Conservation (phyloP, 2,888 invertebrate species). For the Tachina grossa region DNA sequence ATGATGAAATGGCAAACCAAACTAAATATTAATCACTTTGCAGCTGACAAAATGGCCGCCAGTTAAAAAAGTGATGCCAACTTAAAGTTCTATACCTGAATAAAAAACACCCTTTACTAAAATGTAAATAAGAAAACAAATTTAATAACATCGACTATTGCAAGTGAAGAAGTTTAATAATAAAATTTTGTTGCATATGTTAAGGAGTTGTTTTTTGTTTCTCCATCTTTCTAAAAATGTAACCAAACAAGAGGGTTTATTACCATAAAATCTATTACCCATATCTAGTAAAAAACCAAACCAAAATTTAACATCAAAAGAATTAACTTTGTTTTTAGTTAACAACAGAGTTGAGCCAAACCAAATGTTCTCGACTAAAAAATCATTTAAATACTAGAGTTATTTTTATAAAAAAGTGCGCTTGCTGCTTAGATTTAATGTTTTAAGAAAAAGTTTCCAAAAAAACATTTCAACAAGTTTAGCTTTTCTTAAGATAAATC, state of each 20-base stretch:
- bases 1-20: too few species aligned
- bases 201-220: slow-evolving; percentile 19
- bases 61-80: too few species aligned
- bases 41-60: too few species aligned
- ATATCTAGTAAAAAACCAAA: not conserved
- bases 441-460: slow-evolving; percentile 5
- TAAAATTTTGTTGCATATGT: slow-evolving; percentile 45
- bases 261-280: slow-evolving; percentile 63
- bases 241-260: slow-evolving; percentile 46
- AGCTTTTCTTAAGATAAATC: slow-evolving; percentile 23
- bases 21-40: too few species aligned
- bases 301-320: slow-evolving; percentile 38
- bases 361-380: not conserved
- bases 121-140: slow-evolving; percentile 18
- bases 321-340: slow-evolving; percentile 15
- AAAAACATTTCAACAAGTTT: slow-evolving; percentile 44
- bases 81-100: too few species aligned
- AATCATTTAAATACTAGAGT: not conserved
- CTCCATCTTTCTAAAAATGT: not conserved
- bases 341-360: not conserved
- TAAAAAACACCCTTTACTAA: too few species aligned
- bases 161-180: slow-evolving; percentile 11
- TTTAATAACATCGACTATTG: slow-evolving; percentile 29
- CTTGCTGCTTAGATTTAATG: not conserved
- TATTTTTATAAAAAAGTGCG: not conserved